These are phyloP conservation scores for Pyralis farinalis DNA, from an alignment of 2,888 invertebrate genomes.

Conservation along the genomic window DNA sequence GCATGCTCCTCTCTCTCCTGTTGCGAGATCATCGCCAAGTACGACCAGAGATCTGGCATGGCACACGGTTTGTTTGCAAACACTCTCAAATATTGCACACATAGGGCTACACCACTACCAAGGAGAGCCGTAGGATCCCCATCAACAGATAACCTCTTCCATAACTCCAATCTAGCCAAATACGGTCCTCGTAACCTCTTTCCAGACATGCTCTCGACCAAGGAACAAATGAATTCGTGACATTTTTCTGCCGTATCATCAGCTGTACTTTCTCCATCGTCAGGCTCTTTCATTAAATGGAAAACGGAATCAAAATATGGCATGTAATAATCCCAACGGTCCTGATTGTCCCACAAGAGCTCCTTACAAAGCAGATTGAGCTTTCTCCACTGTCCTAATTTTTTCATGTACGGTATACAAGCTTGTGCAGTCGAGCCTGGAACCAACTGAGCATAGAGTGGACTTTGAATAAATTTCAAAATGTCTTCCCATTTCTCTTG, in stretches of 20 bases:
- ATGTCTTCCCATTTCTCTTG: constrained; percentile 92
- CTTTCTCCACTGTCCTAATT: constrained; percentile 87
- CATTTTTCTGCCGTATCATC: constrained; percentile 71
- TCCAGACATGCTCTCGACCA: constrained; percentile 74
- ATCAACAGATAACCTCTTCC: constrained; percentile 79
- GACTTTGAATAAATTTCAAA: constrained; percentile 89
- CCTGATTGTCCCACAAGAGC: constrained; percentile 86
- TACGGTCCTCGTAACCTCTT: constrained; percentile 88
- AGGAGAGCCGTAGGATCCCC: constrained; percentile 77
- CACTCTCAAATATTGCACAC: constrained; percentile 88
- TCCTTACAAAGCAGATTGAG: constrained; percentile 88
- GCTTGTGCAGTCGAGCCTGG: constrained; percentile 85
- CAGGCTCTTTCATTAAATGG: constrained; percentile 73
- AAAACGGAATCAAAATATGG: constrained; percentile 87
- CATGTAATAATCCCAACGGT: constrained; percentile 87
- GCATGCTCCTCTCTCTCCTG: constrained; percentile 82
- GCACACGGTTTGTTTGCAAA: constrained; percentile 95
- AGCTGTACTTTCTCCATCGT: constrained; percentile 34
- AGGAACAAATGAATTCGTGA: constrained; percentile 65
- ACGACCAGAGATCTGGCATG: constrained; percentile 90
- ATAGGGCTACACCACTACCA: constrained; percentile 84
- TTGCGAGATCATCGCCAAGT: constrained; percentile 85
- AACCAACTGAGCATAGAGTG: constrained; percentile 84
- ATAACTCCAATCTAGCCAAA: constrained; percentile 90
- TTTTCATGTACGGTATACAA: constrained; percentile 87